Evolutionary conservation across 2,888 invertebrate species (phyloP).

Genomic region (Euzophera pinguis): DNA sequence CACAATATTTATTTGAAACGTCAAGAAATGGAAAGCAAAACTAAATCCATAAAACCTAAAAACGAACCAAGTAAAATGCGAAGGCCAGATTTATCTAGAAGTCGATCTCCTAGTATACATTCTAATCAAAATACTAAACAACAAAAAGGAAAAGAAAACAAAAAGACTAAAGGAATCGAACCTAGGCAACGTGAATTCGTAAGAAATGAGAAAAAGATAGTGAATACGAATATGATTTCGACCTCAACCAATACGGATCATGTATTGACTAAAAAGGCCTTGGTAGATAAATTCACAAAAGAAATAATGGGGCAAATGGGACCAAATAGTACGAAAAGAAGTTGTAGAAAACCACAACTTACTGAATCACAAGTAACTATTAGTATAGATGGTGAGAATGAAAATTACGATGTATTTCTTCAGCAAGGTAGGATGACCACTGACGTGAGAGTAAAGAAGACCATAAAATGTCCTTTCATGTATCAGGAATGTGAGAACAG

Average conservation of each 20-base stretch:
- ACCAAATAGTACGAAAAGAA: constrained; percentile 18
- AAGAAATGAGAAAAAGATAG: constrained; percentile 13
- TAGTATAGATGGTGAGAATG: constrained; percentile 52
- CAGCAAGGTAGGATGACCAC: constrained; percentile 38
- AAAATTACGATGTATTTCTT: constrained; percentile 49
- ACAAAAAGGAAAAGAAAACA: not conserved
- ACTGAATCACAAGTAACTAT: constrained; percentile 47
- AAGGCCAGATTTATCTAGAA: not conserved
- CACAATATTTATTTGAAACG: not conserved
- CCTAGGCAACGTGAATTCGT: not conserved
- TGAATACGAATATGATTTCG: not conserved
- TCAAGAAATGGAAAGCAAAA: not conserved
- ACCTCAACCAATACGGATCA: constrained; percentile 36
- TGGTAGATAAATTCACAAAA: constrained; percentile 48
- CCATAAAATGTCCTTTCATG: constrained; percentile 29
- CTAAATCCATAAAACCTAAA: not conserved
- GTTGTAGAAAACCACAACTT: constrained; percentile 24
- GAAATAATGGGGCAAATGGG: constrained; percentile 32
- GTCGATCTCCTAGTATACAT: not conserved
- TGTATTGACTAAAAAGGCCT: constrained; percentile 41
- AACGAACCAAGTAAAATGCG: not conserved
- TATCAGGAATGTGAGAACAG: constrained; percentile 6
- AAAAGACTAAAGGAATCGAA: not conserved
- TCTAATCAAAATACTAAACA: not conserved
- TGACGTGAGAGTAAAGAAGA: constrained; percentile 43